These are phyloP conservation scores for Urocolius indicus DNA, from an alignment of 2,113 vertebrate genomes.

Conservation along the genomic window DNA sequence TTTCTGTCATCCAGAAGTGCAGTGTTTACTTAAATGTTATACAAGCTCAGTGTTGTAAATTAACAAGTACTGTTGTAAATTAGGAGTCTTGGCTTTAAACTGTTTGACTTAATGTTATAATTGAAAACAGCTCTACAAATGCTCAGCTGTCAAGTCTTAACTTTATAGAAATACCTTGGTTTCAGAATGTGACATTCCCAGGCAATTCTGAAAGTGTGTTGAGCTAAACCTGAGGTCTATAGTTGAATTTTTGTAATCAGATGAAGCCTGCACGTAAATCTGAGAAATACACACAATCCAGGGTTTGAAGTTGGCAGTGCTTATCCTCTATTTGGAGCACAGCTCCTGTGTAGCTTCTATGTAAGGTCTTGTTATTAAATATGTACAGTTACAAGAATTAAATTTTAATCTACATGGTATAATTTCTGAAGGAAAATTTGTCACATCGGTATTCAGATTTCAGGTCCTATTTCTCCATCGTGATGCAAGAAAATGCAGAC, in stretches of 20 bases:
- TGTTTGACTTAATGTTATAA: constrained; percentile 56
- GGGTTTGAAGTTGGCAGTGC: background rate
- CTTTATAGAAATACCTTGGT: constrained; percentile 49
- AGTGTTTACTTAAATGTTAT: constrained; percentile 67
- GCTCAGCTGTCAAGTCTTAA: constrained; percentile 50
- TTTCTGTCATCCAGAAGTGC: constrained; percentile 62
- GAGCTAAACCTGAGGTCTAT: background rate
- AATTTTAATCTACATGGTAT: background rate
- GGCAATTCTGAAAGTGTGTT: background rate
- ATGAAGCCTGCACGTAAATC: background rate
- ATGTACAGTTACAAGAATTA: background rate
- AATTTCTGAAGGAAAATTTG: background rate
- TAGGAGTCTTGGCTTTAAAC: constrained; percentile 68
- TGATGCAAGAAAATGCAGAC: background rate
- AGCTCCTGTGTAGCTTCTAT: background rate
- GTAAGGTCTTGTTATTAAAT: background rate
- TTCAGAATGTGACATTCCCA: background rate
- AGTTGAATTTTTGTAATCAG: background rate
- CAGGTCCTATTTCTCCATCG: background rate
- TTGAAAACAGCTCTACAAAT: constrained; percentile 66
- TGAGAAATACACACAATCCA: background rate
- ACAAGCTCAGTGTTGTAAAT: constrained; percentile 69
- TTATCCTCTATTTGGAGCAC: background rate
- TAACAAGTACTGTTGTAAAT: constrained; percentile 64
- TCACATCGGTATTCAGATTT: background rate